A percentile compares a stretch with the other conserved stretches of the same genome.
These are phyloP conservation scores for Ectobius pallidus DNA, from an alignment of 2,888 invertebrate species.

Conservation along the genomic window DNA sequence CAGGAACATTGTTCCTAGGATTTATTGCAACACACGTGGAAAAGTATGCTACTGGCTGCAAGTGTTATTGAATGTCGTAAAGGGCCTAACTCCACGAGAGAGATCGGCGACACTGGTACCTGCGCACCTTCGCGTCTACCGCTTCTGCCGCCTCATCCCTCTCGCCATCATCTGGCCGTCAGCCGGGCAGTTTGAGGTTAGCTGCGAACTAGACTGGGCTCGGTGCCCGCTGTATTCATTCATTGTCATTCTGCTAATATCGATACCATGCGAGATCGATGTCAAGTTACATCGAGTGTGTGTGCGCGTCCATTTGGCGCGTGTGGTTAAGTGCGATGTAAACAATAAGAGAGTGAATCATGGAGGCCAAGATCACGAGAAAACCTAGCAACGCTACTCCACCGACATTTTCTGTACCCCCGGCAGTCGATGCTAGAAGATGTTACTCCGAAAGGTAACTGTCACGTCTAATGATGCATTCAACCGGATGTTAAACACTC, in stretches of 20 bases:
- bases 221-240: no score
- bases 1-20: no score
- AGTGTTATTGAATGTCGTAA: no score
- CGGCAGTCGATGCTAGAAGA: neutral
- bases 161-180: neutral
- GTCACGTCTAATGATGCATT: no score
- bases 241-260: no score
- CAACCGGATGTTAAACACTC: no score
- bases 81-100: no score
- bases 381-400: constrained; percentile 15
- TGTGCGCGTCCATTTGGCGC: neutral
- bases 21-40: no score
- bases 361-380: constrained; percentile 27
- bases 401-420: constrained; percentile 12
- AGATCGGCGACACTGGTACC: no score
- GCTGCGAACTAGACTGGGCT: neutral
- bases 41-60: no score
- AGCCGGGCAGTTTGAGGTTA: neutral
- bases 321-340: no score
- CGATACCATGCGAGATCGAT: no score
- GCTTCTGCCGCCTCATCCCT: neutral
- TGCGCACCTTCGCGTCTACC: neutral
- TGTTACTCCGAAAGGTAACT: constrained; percentile 45
- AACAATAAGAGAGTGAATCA: neutral
- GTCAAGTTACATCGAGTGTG: neutral